phyloP scores from a whole-genome alignment of 2,113 vertebrate genomes.

The Podarcis muralis region DNA sequence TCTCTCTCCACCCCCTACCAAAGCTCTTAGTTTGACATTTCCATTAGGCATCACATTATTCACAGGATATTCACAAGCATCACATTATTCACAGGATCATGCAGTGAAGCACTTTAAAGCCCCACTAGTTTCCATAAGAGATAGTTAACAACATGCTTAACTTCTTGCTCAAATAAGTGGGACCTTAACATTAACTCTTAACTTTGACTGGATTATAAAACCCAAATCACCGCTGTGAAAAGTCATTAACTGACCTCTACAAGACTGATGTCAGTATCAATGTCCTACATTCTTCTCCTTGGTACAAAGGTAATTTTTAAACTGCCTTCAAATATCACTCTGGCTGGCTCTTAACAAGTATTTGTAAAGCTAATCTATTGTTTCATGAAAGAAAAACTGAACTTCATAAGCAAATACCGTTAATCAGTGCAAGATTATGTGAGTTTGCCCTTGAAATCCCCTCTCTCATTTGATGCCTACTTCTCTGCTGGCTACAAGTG shows the following conservation, averaged over 20 bases:
- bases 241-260: neutral
- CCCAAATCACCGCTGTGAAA: neutral
- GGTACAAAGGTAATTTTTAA: neutral
- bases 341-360: conserved; percentile 25
- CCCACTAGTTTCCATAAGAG: neutral
- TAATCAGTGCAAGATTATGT: conserved; percentile 11
- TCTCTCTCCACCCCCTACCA: no score
- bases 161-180: neutral
- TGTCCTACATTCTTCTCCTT: neutral
- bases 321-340: neutral
- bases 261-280: neutral
- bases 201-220: neutral
- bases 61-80: neutral
- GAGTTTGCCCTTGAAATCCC: conserved; percentile 40
- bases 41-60: neutral
- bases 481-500: conserved; percentile 6
- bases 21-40: neutral
- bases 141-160: neutral
- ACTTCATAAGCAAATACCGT: conserved; percentile 3
- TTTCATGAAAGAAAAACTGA: neutral
- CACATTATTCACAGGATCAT: no score
- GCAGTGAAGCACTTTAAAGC: no score
- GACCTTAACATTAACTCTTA: neutral
- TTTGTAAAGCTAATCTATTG: conserved; percentile 67
- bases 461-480: conserved; percentile 10